phyloP scores from a whole-genome alignment of 1,140 invertebrate genomes.

The Catajapyx aquilonaris region DNA sequence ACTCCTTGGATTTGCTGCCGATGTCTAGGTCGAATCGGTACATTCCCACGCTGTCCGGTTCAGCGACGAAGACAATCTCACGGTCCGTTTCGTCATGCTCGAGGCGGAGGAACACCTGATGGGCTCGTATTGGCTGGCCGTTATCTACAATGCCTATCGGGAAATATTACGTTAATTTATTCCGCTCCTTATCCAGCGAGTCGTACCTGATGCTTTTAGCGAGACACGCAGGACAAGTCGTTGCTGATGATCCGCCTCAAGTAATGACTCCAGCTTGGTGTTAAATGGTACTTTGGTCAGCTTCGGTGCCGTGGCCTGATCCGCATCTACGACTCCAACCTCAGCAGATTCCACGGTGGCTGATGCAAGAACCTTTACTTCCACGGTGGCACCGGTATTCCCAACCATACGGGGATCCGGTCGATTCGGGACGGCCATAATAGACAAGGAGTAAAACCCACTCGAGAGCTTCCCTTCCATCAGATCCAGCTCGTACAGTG shows the following conservation, averaged over 20 bases:
- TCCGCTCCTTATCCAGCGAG: too few relatives aligned
- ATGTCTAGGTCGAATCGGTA: slow-evolving; percentile 87
- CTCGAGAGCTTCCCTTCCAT: slow-evolving; percentile 53
- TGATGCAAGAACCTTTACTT: slow-evolving; percentile 44
- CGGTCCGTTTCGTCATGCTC: slow-evolving; percentile 35
- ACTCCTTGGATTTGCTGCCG: slow-evolving; percentile 53
- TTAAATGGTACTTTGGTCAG: slow-evolving; percentile 29
- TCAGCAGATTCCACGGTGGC: slow-evolving; percentile 56
- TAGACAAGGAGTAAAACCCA: slow-evolving; percentile 60
- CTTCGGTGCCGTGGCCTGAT: slow-evolving; percentile 60
- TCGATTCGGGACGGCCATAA: slow-evolving; percentile 39
- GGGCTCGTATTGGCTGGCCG: slow-evolving; percentile 46
- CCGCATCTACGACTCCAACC: slow-evolving; percentile 73
- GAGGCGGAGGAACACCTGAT: slow-evolving; percentile 82
- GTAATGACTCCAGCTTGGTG: slow-evolving; percentile 4
- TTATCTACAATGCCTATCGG: too few relatives aligned
- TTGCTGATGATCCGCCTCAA: slow-evolving; percentile 73
- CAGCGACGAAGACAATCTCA: slow-evolving; percentile 84
- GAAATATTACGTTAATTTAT: too few relatives aligned
- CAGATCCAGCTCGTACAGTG: slow-evolving; percentile 58
- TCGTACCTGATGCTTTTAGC: slow-evolving; percentile 29
- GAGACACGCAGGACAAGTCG: slow-evolving; percentile 66
- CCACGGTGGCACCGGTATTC: slow-evolving; percentile 33
- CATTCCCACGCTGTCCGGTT: slow-evolving; percentile 55
- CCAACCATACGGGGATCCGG: slow-evolving; percentile 31